Evolutionary conservation across 2,113 vertebrate genomes (phyloP).

Genomic region (Acanthochromis polyacanthus): DNA sequence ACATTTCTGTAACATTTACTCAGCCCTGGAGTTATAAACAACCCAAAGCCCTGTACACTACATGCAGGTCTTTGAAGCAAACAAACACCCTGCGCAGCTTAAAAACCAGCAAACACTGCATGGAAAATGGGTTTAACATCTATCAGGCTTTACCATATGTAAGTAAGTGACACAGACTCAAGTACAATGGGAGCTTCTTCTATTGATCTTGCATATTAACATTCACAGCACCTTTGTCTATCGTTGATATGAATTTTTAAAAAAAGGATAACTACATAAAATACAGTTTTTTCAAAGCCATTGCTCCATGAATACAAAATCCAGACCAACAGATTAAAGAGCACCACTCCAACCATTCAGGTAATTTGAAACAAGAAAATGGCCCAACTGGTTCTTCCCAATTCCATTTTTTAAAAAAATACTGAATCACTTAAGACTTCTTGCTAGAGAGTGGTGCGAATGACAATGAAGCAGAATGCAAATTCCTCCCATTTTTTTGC

Average conservation of each 20-base stretch:
- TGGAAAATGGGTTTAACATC: slow-evolving; percentile 27
- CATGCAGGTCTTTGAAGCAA: slow-evolving; percentile 55
- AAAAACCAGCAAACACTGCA: slow-evolving; percentile 17
- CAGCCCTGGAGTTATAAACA: slow-evolving; percentile 61
- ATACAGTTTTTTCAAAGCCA: not conserved
- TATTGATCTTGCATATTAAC: slow-evolving; percentile 10
- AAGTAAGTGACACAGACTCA: slow-evolving; percentile 13
- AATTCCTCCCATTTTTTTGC: slow-evolving; percentile 20
- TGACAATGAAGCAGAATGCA: slow-evolving; percentile 30
- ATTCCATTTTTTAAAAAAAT: slow-evolving; percentile 38
- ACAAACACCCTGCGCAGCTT: slow-evolving; percentile 28
- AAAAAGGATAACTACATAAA: slow-evolving; percentile 21
- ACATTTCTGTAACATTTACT: slow-evolving; percentile 47
- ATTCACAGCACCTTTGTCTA: slow-evolving; percentile 24
- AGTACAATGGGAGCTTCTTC: slow-evolving; percentile 11
- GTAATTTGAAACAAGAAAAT: slow-evolving; percentile 1
- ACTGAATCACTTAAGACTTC: slow-evolving; percentile 34
- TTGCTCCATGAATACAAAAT: slow-evolving; percentile 30
- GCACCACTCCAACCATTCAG: not conserved
- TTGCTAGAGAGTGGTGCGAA: slow-evolving; percentile 19
- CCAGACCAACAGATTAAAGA: slow-evolving; percentile 25
- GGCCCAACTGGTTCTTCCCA: slow-evolving; percentile 4
- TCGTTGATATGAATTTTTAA: slow-evolving; percentile 47
- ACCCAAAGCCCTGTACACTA: slow-evolving; percentile 31
- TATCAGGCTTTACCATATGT: slow-evolving; percentile 12